Conservation (phyloP, 2,888 invertebrate species). For the Ypsolopha scabrella region DNA sequence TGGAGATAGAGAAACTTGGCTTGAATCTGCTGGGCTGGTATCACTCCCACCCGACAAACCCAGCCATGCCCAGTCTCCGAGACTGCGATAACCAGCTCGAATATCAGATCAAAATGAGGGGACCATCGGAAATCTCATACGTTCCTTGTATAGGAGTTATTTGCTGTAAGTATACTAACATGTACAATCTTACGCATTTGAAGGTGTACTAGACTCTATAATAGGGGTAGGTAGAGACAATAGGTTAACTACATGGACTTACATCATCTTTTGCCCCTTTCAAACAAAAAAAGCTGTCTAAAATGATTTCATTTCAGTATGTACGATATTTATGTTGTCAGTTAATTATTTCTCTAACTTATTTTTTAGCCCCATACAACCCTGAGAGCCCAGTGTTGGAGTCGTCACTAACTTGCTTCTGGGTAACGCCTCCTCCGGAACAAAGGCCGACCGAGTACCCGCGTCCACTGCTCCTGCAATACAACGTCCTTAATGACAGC, state of each 20-base stretch:
- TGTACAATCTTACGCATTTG: no score
- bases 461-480: slow-evolving; percentile 90
- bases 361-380: slow-evolving; percentile 82
- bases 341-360: slow-evolving; percentile 4
- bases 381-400: slow-evolving; percentile 84
- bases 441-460: slow-evolving; percentile 93
- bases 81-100: slow-evolving; percentile 95
- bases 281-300: not conserved
- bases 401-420: slow-evolving; percentile 88
- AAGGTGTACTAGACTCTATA: not conserved
- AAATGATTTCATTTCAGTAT: not conserved
- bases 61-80: slow-evolving; percentile 86
- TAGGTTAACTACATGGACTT: not conserved
- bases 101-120: slow-evolving; percentile 95
- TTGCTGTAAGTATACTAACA: slow-evolving; percentile 81
- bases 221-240: not conserved
- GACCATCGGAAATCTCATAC: slow-evolving; percentile 90
- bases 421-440: slow-evolving; percentile 97
- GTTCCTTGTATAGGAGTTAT: slow-evolving; percentile 94
- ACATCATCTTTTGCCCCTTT: no score
- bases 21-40: slow-evolving; percentile 94
- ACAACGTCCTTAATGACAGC: slow-evolving; percentile 85
- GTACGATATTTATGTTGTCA: no score
- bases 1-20: slow-evolving; percentile 84
- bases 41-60: slow-evolving; percentile 91